Percentiles rank a stretch among this genome's conserved stretches.
Evolutionary conservation across 2,113 vertebrate genomes (phyloP).

Genomic region (Callospermophilus lateralis): DNA sequence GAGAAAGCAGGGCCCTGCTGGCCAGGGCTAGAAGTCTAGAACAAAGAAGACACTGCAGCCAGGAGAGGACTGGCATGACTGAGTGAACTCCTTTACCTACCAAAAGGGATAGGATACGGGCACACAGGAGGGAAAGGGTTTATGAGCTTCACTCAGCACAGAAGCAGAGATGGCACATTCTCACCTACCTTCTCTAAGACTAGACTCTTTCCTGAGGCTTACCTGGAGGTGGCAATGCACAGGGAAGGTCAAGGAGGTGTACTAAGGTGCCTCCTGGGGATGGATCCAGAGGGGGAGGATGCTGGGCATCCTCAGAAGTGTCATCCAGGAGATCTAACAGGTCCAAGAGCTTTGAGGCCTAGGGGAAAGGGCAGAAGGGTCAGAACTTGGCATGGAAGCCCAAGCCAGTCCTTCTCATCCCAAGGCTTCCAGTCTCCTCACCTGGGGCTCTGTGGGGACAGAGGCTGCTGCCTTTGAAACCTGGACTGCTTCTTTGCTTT

Average conservation of each 20-base stretch:
- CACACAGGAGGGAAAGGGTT: not conserved
- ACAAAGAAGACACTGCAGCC: not conserved
- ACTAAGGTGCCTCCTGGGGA: not conserved
- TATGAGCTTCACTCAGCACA: not conserved
- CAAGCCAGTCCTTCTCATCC: conserved; percentile 38
- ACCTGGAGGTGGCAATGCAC: conserved; percentile 56
- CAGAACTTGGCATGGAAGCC: conserved; percentile 74
- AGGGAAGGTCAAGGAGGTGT: conserved; percentile 71
- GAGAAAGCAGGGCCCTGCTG: not conserved
- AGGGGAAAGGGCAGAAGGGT: not conserved
- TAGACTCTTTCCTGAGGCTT: conserved; percentile 33
- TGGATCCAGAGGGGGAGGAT: conserved; percentile 63
- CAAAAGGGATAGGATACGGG: not conserved
- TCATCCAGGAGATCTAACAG: conserved; percentile 89
- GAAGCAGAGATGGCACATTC: not conserved
- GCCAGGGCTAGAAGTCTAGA: not conserved
- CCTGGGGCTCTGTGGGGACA: conserved; percentile 56
- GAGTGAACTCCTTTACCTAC: not conserved
- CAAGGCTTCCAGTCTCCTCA: conserved; percentile 62
- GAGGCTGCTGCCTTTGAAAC: conserved; percentile 1
- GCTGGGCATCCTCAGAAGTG: conserved; percentile 50
- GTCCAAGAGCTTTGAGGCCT: conserved; percentile 92
- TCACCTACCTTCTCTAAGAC: not conserved
- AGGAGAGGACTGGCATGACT: not conserved
- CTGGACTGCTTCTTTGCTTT: conserved; percentile 35